phyloP scores from a whole-genome alignment of 1,140 invertebrate genomes.

The Panagrolaimus sp. region DNA sequence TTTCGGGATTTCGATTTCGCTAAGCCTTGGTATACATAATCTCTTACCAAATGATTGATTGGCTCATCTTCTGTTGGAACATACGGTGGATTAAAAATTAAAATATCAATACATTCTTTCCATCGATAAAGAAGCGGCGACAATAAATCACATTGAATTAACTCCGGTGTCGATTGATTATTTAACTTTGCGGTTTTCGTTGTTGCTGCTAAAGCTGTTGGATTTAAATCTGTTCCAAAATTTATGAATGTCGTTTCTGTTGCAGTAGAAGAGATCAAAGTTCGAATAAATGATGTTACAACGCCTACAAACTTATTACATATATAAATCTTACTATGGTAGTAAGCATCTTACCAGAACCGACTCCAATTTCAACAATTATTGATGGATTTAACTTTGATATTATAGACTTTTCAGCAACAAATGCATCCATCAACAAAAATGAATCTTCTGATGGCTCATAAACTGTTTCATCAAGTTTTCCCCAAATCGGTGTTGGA shows the following conservation, averaged over 20 bases:
- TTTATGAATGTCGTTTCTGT: neutral
- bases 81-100: constrained; percentile 96
- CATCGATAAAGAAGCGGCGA: constrained; percentile 24
- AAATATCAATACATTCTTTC: constrained; percentile 66
- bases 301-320: too few relatives aligned
- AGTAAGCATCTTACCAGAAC: constrained; percentile 71
- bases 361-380: constrained; percentile 85
- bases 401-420: constrained; percentile 68
- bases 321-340: too few relatives aligned
- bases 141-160: constrained; percentile 68
- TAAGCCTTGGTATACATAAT: too few relatives aligned
- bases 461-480: constrained; percentile 68
- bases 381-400: constrained; percentile 63
- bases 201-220: constrained; percentile 69
- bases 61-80: constrained; percentile 70
- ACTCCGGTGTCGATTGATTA: constrained; percentile 62
- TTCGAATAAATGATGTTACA: too few relatives aligned
- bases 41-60: constrained; percentile 15
- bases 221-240: constrained; percentile 74
- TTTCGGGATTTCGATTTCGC: too few relatives aligned
- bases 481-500: too few relatives aligned
- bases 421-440: constrained; percentile 83
- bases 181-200: constrained; percentile 66
- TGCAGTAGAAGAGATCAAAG: too few relatives aligned
- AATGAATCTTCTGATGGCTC: constrained; percentile 94